Conservation (phyloP, 2,113 vertebrate species). For the Antigone vipio region DNA sequence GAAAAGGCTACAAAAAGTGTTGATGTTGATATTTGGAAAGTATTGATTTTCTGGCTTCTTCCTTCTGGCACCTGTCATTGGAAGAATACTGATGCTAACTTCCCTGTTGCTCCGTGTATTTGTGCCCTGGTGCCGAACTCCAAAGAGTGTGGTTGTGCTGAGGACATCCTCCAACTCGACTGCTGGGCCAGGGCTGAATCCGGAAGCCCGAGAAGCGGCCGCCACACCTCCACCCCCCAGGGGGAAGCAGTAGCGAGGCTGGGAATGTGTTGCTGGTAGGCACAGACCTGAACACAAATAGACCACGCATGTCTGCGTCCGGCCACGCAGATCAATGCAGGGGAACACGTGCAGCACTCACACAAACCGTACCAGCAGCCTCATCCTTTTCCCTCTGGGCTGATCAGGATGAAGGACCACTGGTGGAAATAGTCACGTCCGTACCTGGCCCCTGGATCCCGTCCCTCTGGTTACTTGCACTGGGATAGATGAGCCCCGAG, state of each 20-base stretch:
- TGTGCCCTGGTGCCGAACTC: background rate
- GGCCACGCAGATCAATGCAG: background rate
- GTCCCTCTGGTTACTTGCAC: background rate
- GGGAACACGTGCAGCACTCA: background rate
- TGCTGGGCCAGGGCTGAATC: background rate
- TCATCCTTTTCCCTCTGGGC: background rate
- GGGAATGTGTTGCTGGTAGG: background rate
- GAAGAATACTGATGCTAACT: background rate
- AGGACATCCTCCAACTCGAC: background rate
- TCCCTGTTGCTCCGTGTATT: background rate
- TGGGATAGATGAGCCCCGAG: background rate
- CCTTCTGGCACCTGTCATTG: background rate
- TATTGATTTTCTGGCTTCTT: background rate
- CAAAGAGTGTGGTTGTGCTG: background rate
- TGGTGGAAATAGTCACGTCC: background rate
- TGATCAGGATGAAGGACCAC: background rate
- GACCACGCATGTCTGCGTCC: rapidly evolving
- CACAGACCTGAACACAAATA: background rate
- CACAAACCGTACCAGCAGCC: background rate
- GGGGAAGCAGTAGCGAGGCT: background rate
- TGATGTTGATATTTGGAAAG: background rate
- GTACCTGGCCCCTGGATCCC: background rate
- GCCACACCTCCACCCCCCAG: background rate
- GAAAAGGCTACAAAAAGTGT: background rate
- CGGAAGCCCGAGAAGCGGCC: background rate